Evolutionary conservation across 1,140 invertebrate genomes (phyloP).

Genomic region (Pogonomyrmex californicus): DNA sequence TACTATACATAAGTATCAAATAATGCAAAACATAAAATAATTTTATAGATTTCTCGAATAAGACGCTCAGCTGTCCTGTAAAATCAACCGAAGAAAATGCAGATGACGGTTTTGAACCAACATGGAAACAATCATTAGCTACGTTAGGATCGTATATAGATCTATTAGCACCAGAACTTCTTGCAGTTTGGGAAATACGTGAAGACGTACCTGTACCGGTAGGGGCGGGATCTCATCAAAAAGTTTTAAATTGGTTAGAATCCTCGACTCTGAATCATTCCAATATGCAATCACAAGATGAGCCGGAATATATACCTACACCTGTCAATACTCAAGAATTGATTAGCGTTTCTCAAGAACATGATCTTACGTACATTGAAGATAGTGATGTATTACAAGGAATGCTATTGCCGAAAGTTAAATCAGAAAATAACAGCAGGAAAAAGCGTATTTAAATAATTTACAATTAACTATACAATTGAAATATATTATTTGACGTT

Average conservation of each 20-base stretch:
- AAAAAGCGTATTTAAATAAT: conserved; percentile 58
- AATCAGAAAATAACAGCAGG: conserved; percentile 62
- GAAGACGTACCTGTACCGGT: conserved; percentile 74
- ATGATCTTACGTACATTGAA: conserved; percentile 58
- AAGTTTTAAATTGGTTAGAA: conserved; percentile 83
- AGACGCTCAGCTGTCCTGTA: conserved; percentile 62
- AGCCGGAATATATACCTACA: conserved; percentile 58
- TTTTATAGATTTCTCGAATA: conserved; percentile 79
- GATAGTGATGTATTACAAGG: conserved; percentile 67
- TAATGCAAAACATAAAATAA: conserved; percentile 23
- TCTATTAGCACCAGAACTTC: conserved; percentile 82
- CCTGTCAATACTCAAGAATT: conserved; percentile 80
- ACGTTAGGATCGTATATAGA: conserved; percentile 80
- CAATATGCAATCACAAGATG: conserved; percentile 58
- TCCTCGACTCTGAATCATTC: conserved; percentile 34
- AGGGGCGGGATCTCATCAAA: conserved; percentile 77
- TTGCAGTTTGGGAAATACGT: conserved; percentile 81
- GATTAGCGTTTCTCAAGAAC: conserved; percentile 79
- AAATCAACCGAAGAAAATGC: not conserved
- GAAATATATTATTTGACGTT: conserved; percentile 44
- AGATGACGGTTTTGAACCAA: conserved; percentile 55
- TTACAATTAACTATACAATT: conserved; percentile 28
- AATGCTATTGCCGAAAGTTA: conserved; percentile 72
- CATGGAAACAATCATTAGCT: conserved; percentile 81
- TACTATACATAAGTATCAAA: not conserved